Evolutionary conservation across 2,888 invertebrate species (phyloP).

Genomic region (Aromia moschata): DNA sequence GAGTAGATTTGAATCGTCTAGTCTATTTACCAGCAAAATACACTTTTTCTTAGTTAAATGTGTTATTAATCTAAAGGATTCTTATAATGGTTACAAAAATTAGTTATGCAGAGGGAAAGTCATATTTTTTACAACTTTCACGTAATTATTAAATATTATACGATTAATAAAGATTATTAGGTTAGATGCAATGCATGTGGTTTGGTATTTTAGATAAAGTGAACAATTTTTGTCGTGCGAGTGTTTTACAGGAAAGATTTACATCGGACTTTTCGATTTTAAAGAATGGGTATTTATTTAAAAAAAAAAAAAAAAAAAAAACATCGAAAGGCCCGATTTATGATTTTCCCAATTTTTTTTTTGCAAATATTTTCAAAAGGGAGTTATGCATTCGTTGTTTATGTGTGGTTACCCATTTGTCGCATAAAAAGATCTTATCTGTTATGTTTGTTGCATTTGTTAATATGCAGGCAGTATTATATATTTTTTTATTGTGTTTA

Average conservation of each 20-base stretch:
- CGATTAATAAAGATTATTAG: slow-evolving; percentile 24
- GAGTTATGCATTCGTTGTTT: slow-evolving; percentile 19
- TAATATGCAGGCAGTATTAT: slow-evolving; percentile 12
- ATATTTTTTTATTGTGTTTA: slow-evolving; percentile 3
- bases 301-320: background rate
- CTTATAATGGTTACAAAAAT: too few relatives aligned
- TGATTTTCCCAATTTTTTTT: slow-evolving; percentile 14
- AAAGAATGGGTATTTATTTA: slow-evolving; percentile 4
- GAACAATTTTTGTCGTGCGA: slow-evolving; percentile 19
- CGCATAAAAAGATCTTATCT: background rate
- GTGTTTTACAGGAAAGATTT: slow-evolving; percentile 14
- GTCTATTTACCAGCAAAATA: too few relatives aligned
- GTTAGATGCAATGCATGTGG: slow-evolving; percentile 38
- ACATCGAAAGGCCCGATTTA: slow-evolving; percentile 1
- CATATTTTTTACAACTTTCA: slow-evolving; percentile 20
- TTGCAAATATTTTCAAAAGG: slow-evolving; percentile 36
- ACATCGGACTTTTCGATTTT: slow-evolving; percentile 2
- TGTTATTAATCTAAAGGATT: too few relatives aligned
- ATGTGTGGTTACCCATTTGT: slow-evolving; percentile 10
- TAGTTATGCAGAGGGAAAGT: too few relatives aligned
- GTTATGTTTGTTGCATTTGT: slow-evolving; percentile 9
- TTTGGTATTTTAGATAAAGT: slow-evolving; percentile 40
- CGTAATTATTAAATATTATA: slow-evolving; percentile 30
- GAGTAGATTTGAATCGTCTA: too few relatives aligned
- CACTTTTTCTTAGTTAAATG: too few relatives aligned